Percentiles rank a stretch among this genome's conserved stretches.
Conservation (phyloP, 23 tunicate species). For the Ascidia mentula region DNA sequence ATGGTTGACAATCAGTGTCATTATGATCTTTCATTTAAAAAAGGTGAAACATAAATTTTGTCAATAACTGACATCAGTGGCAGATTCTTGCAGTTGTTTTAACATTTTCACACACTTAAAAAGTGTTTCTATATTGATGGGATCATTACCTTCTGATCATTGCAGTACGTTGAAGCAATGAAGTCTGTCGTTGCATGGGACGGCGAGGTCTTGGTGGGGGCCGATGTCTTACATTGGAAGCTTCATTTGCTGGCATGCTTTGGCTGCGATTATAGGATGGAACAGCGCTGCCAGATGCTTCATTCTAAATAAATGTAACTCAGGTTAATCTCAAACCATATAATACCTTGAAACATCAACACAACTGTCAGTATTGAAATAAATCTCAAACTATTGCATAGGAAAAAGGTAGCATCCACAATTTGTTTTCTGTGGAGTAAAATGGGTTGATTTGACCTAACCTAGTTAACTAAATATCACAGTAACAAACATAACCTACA, state of each 20-base stretch:
- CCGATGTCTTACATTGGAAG: slow-evolving; percentile 20
- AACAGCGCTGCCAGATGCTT: neutral
- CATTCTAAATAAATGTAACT: no score
- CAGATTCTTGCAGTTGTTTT: neutral
- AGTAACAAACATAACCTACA: no score
- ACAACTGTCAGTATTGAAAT: no score
- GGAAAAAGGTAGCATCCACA: no score
- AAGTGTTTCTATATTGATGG: neutral
- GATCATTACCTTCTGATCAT: slow-evolving; percentile 61
- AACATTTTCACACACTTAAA: neutral
- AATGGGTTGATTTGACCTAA: no score
- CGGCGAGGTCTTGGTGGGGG: neutral
- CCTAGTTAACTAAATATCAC: no score
- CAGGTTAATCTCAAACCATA: no score
- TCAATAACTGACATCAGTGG: neutral
- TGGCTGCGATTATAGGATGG: slow-evolving; percentile 32
- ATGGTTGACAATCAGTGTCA: neutral
- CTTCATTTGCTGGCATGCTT: slow-evolving; percentile 50
- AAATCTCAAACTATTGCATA: no score
- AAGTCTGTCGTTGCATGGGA: slow-evolving; percentile 63
- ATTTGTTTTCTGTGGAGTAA: no score
- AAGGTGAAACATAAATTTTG: neutral
- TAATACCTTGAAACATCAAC: no score
- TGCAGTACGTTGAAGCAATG: slow-evolving; percentile 71
- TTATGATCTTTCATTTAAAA: no score